A percentile compares a stretch with the other conserved stretches of the same genome.
phyloP scores from a whole-genome alignment of 1,140 invertebrate species.

The Muscidifurax raptorellus region DNA sequence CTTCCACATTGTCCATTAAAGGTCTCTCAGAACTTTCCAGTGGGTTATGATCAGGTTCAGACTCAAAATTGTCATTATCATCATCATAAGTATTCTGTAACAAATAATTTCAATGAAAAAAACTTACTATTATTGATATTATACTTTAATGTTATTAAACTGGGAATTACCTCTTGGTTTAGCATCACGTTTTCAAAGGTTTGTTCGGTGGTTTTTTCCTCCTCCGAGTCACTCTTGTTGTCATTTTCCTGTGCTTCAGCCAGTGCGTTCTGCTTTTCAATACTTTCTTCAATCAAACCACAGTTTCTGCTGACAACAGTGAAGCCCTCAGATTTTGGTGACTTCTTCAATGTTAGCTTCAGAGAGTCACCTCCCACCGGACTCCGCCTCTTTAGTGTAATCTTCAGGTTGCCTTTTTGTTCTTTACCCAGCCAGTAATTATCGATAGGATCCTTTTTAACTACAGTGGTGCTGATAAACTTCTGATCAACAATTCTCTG shows the following conservation, averaged over 20 bases:
- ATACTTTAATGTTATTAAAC: constrained; percentile 20
- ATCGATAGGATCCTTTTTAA: constrained; percentile 62
- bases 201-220: constrained; percentile 63
- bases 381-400: constrained; percentile 69
- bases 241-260: constrained; percentile 69
- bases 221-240: constrained; percentile 60
- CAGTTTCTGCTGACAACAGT: constrained; percentile 69
- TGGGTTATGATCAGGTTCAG: constrained; percentile 62
- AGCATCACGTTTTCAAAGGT: constrained; percentile 70
- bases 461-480: neutral
- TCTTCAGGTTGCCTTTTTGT: constrained; percentile 65
- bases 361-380: constrained; percentile 61
- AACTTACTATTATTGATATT: neutral
- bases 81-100: constrained; percentile 66
- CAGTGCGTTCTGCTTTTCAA: constrained; percentile 59
- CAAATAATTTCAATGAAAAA: constrained; percentile 18
- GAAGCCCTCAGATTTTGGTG: constrained; percentile 68
- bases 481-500: constrained; percentile 66
- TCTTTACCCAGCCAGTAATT: constrained; percentile 67
- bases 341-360: constrained; percentile 70
- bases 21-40: constrained; percentile 69
- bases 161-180: constrained; percentile 66
- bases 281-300: constrained; percentile 55
- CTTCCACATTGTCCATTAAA: constrained; percentile 70
- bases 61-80: constrained; percentile 63